These are phyloP conservation scores for Pygocentrus nattereri DNA, from an alignment of 2,797 vertebrate genomes.

Conservation along the genomic window DNA sequence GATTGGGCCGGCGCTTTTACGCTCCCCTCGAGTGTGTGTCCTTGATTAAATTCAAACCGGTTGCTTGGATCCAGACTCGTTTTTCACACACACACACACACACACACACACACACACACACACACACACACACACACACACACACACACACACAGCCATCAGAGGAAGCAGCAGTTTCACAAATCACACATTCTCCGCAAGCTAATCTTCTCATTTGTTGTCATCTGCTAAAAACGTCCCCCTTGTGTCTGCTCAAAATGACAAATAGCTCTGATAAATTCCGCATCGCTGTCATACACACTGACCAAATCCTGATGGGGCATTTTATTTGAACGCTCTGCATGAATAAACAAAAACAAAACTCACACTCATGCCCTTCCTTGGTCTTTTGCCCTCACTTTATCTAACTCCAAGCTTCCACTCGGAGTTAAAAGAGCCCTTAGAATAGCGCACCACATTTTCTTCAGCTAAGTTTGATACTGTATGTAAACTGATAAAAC, in stretches of 20 bases:
- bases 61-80: conserved; percentile 17
- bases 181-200: conserved; percentile 10
- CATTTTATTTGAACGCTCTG: neutral
- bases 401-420: no score
- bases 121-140: neutral
- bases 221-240: neutral
- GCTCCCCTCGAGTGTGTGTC: neutral
- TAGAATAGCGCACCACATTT: no score
- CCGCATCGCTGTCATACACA: neutral
- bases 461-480: no score
- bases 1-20: conserved; percentile 29
- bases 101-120: neutral
- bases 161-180: neutral
- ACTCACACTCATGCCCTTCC: no score
- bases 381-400: no score
- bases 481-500: no score
- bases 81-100: conserved; percentile 4
- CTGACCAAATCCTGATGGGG: neutral
- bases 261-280: neutral
- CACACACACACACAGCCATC: neutral
- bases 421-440: no score
- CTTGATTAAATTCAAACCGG: conserved; percentile 44
- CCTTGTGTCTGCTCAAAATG: neutral
- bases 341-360: no score
- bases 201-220: conserved; percentile 3